Percentiles rank a stretch among this genome's conserved stretches.
These are phyloP conservation scores for Vannuccia rotundouncinata DNA, from an alignment of 2,888 invertebrate genomes.

Conservation along the genomic window DNA sequence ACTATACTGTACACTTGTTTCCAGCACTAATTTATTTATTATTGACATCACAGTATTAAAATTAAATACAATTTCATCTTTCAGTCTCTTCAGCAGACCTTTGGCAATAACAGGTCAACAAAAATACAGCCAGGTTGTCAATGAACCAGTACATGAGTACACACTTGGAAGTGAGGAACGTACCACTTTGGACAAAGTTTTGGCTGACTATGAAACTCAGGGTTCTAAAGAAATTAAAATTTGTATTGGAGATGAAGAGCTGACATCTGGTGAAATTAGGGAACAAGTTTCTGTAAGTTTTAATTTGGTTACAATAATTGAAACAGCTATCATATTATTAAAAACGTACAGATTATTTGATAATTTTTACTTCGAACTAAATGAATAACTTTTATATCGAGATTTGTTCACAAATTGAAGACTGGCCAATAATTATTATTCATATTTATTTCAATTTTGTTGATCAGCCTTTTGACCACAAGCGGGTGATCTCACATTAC, in stretches of 20 bases:
- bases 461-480: slow-evolving; percentile 80
- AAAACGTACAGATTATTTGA: too few relatives aligned
- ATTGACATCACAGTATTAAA: too few relatives aligned
- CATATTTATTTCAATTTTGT: too few relatives aligned
- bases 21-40: too few relatives aligned
- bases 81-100: not conserved
- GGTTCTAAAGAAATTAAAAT: slow-evolving; percentile 58
- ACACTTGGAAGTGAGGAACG: slow-evolving; percentile 27
- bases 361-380: too few relatives aligned
- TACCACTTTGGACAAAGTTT: slow-evolving; percentile 59
- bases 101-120: not conserved
- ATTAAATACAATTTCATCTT: too few relatives aligned
- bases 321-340: too few relatives aligned
- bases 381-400: too few relatives aligned
- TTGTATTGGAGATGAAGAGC: slow-evolving; percentile 84
- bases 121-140: not conserved
- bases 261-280: slow-evolving; percentile 46
- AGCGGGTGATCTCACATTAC: slow-evolving; percentile 77
- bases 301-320: too few relatives aligned
- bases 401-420: too few relatives aligned
- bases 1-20: too few relatives aligned
- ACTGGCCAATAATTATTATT: too few relatives aligned
- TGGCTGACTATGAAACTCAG: slow-evolving; percentile 85
- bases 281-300: slow-evolving; percentile 7
- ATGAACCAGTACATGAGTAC: slow-evolving; percentile 30